Evolutionary conservation across 1,140 invertebrate genomes (phyloP), one percentile per base, ranked within the genome.

Genomic region (Neuroterus valhalla): DNA sequence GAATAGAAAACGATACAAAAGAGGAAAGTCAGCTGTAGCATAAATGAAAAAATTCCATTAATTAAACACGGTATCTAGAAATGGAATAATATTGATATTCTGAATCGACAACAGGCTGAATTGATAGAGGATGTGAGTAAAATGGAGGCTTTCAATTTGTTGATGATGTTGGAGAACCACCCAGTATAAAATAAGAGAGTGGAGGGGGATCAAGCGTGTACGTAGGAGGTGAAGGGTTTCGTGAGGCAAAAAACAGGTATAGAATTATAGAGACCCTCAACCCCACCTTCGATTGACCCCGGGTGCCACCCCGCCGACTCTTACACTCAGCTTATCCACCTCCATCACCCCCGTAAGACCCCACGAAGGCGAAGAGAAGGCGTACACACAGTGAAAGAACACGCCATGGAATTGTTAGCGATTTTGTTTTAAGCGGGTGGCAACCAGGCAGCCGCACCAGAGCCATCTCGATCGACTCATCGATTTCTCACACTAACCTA

Each of bases 401-500:
- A 80, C 78, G 80, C 78, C 77, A 81, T 79, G 79, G 78, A 86
- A 84, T 84, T 82, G 85, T 87, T 83, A 85, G 85, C 81, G 81
- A 87, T 87, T 87, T 86, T 81, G 83, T 86, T 86, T 85, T 84
- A 84, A 78, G 82, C 80, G n/a, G 45, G 38, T 44, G 19, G 73
- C 43, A 48, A 31, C 15, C 31, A 68, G 48, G 69, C 50, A 66
- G 45, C 12, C 52, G 43, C 44, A 50, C 75, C 79, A 75, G 78
- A 81, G 80, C 81, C 79, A 79, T 82, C 81, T 84, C 87, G 88
- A 89, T 89, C 86, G 86, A 85, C 85, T 88, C 87, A 87, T 89
- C 87, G 88, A 89, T 89, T 89, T 88, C 88, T 89, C 88, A 88
- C 88, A 88, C 88, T 88, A 23, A 15, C 66, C 62, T 66, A 19